These are phyloP conservation scores for Campylomormyrus numenius DNA, from an alignment of 2,113 vertebrate genomes.

Conservation along the genomic window DNA sequence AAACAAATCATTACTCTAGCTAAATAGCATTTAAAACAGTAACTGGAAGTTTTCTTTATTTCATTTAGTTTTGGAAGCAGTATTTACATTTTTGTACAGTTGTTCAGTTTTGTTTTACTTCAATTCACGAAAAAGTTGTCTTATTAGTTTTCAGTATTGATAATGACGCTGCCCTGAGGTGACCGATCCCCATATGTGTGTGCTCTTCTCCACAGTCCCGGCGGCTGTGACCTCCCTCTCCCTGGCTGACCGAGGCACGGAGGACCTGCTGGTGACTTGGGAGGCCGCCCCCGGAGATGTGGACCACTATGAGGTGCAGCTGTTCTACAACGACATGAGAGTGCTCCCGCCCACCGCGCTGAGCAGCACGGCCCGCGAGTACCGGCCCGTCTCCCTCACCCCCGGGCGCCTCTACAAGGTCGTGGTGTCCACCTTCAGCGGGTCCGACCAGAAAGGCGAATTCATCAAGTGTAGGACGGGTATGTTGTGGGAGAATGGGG, in stretches of 20 bases:
- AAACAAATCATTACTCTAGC: not conserved
- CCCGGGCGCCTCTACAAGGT: constrained; percentile 89
- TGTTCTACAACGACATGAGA: constrained; percentile 86
- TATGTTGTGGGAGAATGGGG: constrained; percentile 38
- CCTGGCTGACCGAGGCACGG: constrained; percentile 63
- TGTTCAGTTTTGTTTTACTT: not conserved
- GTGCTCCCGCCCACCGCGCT: constrained; percentile 75
- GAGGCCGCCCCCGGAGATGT: constrained; percentile 71
- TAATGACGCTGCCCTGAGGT: not conserved
- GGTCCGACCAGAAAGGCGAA: constrained; percentile 67
- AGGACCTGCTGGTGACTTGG: constrained; percentile 79
- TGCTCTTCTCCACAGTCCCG: constrained; percentile 65
- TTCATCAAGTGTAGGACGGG: constrained; percentile 83
- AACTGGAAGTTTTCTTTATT: not conserved
- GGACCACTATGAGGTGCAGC: constrained; percentile 90
- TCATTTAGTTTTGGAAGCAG: not conserved
- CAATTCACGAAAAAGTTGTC: not conserved
- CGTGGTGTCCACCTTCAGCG: constrained; percentile 86
- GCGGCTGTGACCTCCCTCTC: constrained; percentile 72
- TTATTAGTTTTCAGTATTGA: not conserved
- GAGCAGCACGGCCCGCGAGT: constrained; percentile 56
- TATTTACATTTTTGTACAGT: not conserved
- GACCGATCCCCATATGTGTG: not conserved
- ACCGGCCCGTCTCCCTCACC: constrained; percentile 72
- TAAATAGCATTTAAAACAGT: not conserved